Evolutionary conservation across 1,140 invertebrate species (phyloP).

Genomic region (Portunus trituberculatus): DNA sequence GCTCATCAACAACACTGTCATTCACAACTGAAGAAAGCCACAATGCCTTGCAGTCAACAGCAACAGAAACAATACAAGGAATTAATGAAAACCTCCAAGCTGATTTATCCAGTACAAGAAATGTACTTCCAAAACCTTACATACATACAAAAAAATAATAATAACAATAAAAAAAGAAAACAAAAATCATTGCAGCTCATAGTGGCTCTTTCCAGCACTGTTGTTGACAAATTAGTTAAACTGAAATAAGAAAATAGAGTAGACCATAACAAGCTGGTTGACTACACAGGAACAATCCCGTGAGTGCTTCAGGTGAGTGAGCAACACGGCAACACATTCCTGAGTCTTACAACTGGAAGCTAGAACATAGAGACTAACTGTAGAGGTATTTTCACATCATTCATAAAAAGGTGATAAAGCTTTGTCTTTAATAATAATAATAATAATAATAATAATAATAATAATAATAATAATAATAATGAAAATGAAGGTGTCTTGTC

Average conservation of each 20-base stretch:
- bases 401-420: constrained; percentile 69
- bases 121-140: constrained; percentile 58
- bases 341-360: constrained; percentile 69
- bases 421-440: constrained; percentile 42
- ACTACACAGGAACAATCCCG: constrained; percentile 70
- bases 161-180: constrained; percentile 31
- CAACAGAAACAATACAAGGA: constrained; percentile 46
- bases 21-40: constrained; percentile 75
- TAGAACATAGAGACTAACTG: constrained; percentile 74
- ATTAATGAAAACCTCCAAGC: constrained; percentile 32
- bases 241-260: constrained; percentile 72
- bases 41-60: constrained; percentile 71
- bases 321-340: constrained; percentile 73
- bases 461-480: constrained; percentile 1
- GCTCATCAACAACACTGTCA: constrained; percentile 75
- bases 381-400: constrained; percentile 72
- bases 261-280: constrained; percentile 74
- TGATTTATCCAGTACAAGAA: constrained; percentile 18
- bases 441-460: neutral
- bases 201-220: constrained; percentile 73
- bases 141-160: constrained; percentile 58
- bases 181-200: constrained; percentile 61
- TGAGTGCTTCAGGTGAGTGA: constrained; percentile 64
- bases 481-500: constrained; percentile 69
- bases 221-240: constrained; percentile 74